Base-by-base conservation (phyloP, 2,113 vertebrate genomes). In the Equus przewalskii region DNA sequence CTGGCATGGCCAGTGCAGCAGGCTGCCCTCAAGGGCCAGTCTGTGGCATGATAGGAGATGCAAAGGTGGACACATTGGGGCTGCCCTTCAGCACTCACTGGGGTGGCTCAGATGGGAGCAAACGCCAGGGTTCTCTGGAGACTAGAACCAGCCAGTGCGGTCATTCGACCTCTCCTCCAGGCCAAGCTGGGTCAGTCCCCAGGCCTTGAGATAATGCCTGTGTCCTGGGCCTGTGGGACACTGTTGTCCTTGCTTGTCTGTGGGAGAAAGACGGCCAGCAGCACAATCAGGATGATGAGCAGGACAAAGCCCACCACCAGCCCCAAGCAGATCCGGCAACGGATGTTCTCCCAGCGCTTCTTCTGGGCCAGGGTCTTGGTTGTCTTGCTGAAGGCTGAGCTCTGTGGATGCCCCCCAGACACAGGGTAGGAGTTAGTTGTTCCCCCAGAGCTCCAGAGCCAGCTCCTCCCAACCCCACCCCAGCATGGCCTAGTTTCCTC, bases 371-470 rank as follows among this genome's bases (percentile, higher is more conserved):
- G 67, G 0, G 30, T 89, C 78, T 98, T 97, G 33, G 98, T 96
- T 1, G 98, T 98, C 97, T 97, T 98, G 95, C 83, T 97, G 97
- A 99, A 99, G 79, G 85, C 41, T 0, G 91, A 62, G n/a, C 98
- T 97, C 99, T 99, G 97, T 41, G 41, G 92, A 86, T 7, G 41
- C 19, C 78, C 67, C 67, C 72, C 69, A 83, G 88, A 93, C 46
- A 97, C 24, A 83, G 13, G 33, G 75, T 46, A 11, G n/a, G 62
- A 81, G 80, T 97, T 92, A 97, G 94, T 8, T 10, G 36, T 44
- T 46, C 54, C 19, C 62, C 22, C 10, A 30, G 36, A 85, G 33
- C 49, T 72, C 78, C 24, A 15, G 16, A 94, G 36, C 28, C 80
- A 60, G 36, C 19, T 81, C 58, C 69, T 70, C 60, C 70, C 78